These are phyloP conservation scores for Crotalus helleri DNA, from an alignment of 2,113 vertebrate species.

Conservation along the genomic window DNA sequence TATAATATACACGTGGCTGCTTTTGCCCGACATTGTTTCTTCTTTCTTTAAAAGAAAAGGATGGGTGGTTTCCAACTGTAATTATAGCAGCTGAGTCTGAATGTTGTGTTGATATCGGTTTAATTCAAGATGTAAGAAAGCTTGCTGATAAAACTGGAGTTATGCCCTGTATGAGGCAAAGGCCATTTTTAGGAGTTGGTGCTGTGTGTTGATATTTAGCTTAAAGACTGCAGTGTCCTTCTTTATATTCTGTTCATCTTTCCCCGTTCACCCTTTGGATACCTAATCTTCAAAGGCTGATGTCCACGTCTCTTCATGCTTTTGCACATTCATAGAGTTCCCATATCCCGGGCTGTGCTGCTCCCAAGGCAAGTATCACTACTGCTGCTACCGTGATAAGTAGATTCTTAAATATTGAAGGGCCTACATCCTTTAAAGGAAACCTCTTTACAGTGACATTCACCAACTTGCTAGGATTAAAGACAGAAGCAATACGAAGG, in stretches of 20 bases:
- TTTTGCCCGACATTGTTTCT: background rate
- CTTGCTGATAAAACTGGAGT: background rate
- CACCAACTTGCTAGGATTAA: background rate
- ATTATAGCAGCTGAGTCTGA: background rate
- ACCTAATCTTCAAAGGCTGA: background rate
- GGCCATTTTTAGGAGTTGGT: background rate
- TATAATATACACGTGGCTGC: background rate
- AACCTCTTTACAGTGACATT: background rate
- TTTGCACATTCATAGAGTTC: background rate
- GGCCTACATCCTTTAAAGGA: background rate
- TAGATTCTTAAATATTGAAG: background rate
- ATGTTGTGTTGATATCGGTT: background rate
- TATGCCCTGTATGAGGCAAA: background rate
- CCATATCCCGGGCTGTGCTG: background rate
- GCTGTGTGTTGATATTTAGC: background rate
- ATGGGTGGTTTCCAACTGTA: background rate
- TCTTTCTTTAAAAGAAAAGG: background rate
- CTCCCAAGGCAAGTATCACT: too few relatives aligned
- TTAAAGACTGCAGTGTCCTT: background rate
- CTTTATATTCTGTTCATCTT: background rate
- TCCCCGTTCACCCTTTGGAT: background rate
- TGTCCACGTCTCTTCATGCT: background rate
- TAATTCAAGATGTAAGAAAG: background rate
- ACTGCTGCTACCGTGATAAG: background rate
- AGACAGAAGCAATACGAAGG: background rate